Evolutionary conservation across 2,797 vertebrate species (phyloP), one percentile per base, ranked within the genome.

Genomic region (Labroides dimidiatus): DNA sequence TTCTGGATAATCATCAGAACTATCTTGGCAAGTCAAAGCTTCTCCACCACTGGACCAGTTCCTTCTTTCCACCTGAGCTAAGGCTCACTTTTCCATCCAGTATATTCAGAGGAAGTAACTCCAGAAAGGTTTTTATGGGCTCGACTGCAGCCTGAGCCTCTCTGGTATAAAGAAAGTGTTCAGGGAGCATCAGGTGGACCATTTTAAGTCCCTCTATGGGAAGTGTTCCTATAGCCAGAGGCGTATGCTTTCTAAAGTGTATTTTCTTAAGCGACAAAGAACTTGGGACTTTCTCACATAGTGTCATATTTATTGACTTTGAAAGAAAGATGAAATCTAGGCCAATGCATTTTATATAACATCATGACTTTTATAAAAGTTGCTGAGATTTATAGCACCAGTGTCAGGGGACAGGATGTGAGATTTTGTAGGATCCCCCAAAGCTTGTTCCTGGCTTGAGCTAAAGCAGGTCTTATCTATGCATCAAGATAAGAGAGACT

Each of bases 401-500:
- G 44, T 79, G 69, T 80, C 77, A 54, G 67, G 54, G 77, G 76
- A 80, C 77, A 65, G 79, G 82, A 82, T 80, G 64, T 77, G 65
- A 69, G 81, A 75, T 76, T 77, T 76, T 6, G 19, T 79, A 11
- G 44, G 72, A 81, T 12, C 44, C 85, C 63, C 64, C 62, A 74
- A 67, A 87, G 79, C 76, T 87, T 74, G 78, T 84, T 81, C 72
- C 56, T 82, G 82, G 74, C 81, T 65, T 49, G 6, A 64, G 48
- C 66, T 75, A 68, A 78, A 84, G 64, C 74, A 50, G 68, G 47
- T 72, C 78, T 91, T 91, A 90, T 91, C 87, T 90, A 67, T 83
- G 86, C 75, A 86, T 88, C 84, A 72, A 81, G 87, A 92, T 90
- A 89, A 89, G 78, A 21, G 19, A 63, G 67, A 44, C 70, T 82